phyloP scores from a whole-genome alignment of 1,140 invertebrate genomes.

The Colletes gigas region DNA sequence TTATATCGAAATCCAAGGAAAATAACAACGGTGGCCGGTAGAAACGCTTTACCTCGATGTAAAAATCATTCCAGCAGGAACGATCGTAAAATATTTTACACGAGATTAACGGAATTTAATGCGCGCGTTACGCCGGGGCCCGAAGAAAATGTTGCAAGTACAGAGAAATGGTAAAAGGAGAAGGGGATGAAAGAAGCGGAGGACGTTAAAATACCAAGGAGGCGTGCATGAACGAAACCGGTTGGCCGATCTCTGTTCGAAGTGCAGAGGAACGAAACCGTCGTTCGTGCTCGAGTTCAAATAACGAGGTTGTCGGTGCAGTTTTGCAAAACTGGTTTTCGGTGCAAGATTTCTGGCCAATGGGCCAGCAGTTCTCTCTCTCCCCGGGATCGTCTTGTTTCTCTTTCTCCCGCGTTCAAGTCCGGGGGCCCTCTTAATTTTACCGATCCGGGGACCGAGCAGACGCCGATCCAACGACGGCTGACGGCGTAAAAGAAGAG shows the following conservation, averaged over 20 bases:
- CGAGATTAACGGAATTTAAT: conserved; percentile 5
- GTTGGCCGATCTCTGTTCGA: conserved; percentile 38
- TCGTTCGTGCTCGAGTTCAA: conserved; percentile 62
- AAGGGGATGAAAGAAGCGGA: conserved; percentile 25
- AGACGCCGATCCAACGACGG: not conserved
- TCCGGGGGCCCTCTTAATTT: too few relatives aligned
- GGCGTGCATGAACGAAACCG: conserved; percentile 62
- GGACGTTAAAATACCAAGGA: conserved; percentile 51
- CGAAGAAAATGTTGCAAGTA: conserved; percentile 1
- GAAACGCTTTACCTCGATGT: too few relatives aligned
- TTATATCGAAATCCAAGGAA: too few relatives aligned
- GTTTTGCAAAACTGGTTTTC: conserved; percentile 61
- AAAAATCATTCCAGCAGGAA: too few relatives aligned
- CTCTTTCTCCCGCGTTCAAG: not conserved
- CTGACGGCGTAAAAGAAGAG: not conserved
- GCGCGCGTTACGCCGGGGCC: not conserved
- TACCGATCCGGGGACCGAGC: not conserved
- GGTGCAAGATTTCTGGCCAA: conserved; percentile 46
- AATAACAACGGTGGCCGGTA: too few relatives aligned
- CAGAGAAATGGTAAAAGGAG: not conserved
- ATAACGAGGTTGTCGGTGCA: conserved; percentile 66
- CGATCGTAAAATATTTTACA: not conserved
- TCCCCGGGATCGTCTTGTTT: not conserved
- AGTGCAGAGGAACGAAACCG: conserved; percentile 47
- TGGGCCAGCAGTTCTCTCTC: conserved; percentile 35